Base-by-base conservation (phyloP, 1,140 invertebrate species). In the Bombus pyrosoma region DNA sequence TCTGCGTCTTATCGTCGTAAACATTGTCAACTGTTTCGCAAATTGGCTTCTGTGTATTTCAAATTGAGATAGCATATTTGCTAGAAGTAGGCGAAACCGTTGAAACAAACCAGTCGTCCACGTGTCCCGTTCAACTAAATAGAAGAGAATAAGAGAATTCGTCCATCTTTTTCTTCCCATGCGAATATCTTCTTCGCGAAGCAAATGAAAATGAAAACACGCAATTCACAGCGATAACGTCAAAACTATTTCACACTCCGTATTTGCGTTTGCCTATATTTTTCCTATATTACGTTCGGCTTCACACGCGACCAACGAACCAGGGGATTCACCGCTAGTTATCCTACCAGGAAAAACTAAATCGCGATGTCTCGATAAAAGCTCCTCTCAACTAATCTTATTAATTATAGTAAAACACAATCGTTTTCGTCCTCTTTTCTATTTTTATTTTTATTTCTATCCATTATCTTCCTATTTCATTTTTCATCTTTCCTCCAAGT, bases 291-390 rank as follows among this genome's bases (percentile, higher is more conserved):
- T 73, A 37, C 47, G 68, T 25, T 85, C 59, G 37, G 39, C 25
- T 78, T 59, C 8, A 53, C 32, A 34, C 47, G 73, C 41, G 73
- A 85, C 43, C 74, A 59, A 83, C 25, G 82, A 89, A 83, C 76
- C n/a, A 5, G 53, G 87, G 80, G 68, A 83, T 83, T 86, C 74
- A 86, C 88, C 84, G 84, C 9, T 57, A 4, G 37, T n/a, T 75
- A 32, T 74, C 12, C 47, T 28, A 86, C 62, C 28, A 83, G 84
- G 76, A 86, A 89, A 89, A 86, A 62, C 28, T n/a, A 32, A 78
- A 83, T 69, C n/a, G 1, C 12, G 28, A 22, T 10, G 25, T 15
- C 15, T 15, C 32, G 15, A 18, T 0, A 18, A 34, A 18, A 9
- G 8, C 6, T 34, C 6, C 3, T 62, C 28, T n/a, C 28, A 0